These are phyloP conservation scores for Harpalus rubripes DNA, from an alignment of 2,888 invertebrate species.

Conservation along the genomic window DNA sequence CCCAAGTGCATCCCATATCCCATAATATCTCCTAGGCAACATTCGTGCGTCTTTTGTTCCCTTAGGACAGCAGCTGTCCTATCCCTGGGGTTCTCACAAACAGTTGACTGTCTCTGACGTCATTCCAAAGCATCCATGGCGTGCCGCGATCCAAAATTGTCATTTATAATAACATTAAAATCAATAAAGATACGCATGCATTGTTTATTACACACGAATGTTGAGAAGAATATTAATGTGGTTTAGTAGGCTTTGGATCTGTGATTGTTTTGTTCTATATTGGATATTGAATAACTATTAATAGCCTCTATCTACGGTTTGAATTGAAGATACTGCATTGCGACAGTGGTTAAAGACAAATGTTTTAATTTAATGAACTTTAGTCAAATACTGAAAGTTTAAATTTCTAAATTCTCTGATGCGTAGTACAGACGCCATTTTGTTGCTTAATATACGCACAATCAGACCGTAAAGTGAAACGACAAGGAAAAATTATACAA, in stretches of 20 bases:
- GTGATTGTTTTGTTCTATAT: background rate
- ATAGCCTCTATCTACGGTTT: background rate
- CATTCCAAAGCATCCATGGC: background rate
- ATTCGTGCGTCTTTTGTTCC: conserved; percentile 27
- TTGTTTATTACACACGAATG: background rate
- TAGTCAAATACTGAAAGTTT: background rate
- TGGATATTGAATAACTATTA: background rate
- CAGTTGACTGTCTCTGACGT: conserved; percentile 22
- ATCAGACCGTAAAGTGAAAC: background rate
- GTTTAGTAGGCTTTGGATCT: background rate
- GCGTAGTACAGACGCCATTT: background rate
- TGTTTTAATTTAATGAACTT: background rate
- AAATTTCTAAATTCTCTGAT: conserved; percentile 7
- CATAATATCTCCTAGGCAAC: background rate
- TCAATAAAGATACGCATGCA: background rate
- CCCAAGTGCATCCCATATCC: background rate
- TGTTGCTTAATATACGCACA: background rate
- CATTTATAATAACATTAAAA: background rate
- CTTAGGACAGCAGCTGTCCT: conserved; percentile 23
- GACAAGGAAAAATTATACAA: background rate
- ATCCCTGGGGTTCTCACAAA: conserved; percentile 30
- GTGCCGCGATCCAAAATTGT: background rate
- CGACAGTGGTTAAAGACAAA: background rate
- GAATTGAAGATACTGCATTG: background rate
- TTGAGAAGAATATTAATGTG: background rate